Evolutionary conservation across 2,797 vertebrate genomes (phyloP).

Genomic region (Sardinella longiceps): DNA sequence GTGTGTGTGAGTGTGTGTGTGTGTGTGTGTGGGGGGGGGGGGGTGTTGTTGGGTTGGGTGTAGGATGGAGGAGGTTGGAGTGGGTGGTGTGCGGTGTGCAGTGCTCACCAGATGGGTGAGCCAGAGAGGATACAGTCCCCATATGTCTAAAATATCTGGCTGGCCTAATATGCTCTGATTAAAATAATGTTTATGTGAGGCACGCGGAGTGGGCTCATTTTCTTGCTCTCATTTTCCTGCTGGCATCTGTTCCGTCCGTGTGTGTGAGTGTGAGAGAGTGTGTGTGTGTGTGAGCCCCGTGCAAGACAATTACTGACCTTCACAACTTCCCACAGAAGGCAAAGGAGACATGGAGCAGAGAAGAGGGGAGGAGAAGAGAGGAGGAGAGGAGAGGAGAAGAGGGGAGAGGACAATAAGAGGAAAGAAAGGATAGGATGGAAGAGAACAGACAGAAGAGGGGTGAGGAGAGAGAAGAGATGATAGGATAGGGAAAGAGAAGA

Average conservation of each 20-base stretch:
- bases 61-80: constrained; percentile 52
- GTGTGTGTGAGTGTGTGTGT: no score
- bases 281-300: constrained; percentile 47
- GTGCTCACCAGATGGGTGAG: constrained; percentile 72
- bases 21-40: constrained; percentile 26
- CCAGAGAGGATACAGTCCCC: constrained; percentile 70
- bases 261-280: no score
- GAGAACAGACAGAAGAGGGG: no score
- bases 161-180: constrained; percentile 81
- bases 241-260: constrained; percentile 73
- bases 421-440: no score
- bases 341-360: constrained; percentile 5
- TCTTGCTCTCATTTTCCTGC: constrained; percentile 75
- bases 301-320: constrained; percentile 57
- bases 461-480: constrained; percentile 40
- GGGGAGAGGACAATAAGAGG: constrained; percentile 44
- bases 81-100: background rate
- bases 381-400: no score
- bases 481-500: no score
- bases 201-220: constrained; percentile 72
- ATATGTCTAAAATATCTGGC: constrained; percentile 79
- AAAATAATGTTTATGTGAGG: constrained; percentile 75
- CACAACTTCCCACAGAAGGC: constrained; percentile 60
- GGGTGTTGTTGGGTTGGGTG: no score
- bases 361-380: background rate